Evolutionary conservation across 37 sponge, comb jelly and placozoan genomes (phyloP).

Genomic region (Oopsacas minuta): DNA sequence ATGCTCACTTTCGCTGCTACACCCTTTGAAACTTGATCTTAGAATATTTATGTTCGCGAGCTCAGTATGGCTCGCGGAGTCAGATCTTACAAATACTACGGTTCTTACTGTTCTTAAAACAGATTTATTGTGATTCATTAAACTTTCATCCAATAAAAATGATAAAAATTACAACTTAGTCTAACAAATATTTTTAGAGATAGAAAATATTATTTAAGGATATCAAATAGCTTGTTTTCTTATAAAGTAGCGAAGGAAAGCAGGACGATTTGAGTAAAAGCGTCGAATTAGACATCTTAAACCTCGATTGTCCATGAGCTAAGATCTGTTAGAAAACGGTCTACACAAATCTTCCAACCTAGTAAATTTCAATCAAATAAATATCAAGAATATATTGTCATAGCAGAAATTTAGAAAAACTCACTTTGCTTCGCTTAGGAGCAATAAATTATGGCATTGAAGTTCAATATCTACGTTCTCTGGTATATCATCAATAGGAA

Average conservation of each 20-base stretch:
- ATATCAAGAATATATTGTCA: not conserved
- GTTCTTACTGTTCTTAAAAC: no score
- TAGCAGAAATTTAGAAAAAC: not conserved
- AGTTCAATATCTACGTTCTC: not conserved
- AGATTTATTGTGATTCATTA: not conserved
- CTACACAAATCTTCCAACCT: not conserved
- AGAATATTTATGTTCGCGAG: no score
- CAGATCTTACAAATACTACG: no score
- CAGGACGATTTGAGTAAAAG: not conserved
- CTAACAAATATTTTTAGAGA: not conserved
- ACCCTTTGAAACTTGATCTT: no score
- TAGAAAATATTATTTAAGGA: not conserved
- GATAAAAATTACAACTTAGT: not conserved
- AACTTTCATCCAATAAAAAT: not conserved
- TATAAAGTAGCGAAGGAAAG: slow-evolving; percentile 1
- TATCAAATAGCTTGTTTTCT: not conserved
- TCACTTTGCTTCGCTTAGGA: not conserved
- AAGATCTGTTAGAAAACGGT: not conserved
- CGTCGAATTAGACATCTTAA: not conserved
- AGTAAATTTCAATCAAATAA: not conserved
- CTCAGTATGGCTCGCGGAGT: no score
- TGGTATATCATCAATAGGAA: not conserved
- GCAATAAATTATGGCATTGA: not conserved
- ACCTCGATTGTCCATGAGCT: not conserved
- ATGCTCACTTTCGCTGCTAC: no score